A percentile compares a stretch with the other conserved stretches of the same genome.
These are phyloP conservation scores for Elaphurus davidianus DNA, from an alignment of 2,113 vertebrate species.

Conservation along the genomic window DNA sequence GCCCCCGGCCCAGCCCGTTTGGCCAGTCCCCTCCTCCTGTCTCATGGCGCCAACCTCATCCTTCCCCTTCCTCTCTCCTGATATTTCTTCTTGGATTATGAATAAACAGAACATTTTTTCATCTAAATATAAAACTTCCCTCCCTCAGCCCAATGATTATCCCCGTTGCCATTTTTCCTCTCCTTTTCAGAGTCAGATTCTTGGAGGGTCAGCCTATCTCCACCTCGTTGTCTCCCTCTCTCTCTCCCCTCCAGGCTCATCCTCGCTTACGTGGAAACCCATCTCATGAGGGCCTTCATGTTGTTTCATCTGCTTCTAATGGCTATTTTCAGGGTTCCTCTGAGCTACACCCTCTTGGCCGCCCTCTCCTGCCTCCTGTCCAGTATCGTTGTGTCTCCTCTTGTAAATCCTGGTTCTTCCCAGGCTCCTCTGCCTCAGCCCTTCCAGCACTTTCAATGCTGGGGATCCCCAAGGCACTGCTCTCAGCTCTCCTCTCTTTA, in stretches of 20 bases:
- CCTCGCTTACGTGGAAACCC: neutral
- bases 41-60: neutral
- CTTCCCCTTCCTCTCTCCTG: neutral
- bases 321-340: neutral
- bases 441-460: neutral
- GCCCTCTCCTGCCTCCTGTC: neutral
- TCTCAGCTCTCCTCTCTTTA: neutral
- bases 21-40: neutral
- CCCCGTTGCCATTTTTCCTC: neutral
- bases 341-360: neutral
- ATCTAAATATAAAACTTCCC: conserved; percentile 14
- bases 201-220: neutral
- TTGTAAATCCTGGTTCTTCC: neutral
- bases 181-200: neutral
- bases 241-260: neutral
- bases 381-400: neutral
- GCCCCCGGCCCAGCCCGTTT: accelerated
- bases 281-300: neutral
- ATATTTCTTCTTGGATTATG: neutral
- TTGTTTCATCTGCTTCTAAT: neutral
- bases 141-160: neutral
- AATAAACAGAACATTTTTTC: conserved; percentile 4
- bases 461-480: neutral
- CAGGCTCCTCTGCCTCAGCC: neutral
- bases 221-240: neutral